Conservation (phyloP, 2,888 invertebrate species). For the Drosophila koepferae region DNA sequence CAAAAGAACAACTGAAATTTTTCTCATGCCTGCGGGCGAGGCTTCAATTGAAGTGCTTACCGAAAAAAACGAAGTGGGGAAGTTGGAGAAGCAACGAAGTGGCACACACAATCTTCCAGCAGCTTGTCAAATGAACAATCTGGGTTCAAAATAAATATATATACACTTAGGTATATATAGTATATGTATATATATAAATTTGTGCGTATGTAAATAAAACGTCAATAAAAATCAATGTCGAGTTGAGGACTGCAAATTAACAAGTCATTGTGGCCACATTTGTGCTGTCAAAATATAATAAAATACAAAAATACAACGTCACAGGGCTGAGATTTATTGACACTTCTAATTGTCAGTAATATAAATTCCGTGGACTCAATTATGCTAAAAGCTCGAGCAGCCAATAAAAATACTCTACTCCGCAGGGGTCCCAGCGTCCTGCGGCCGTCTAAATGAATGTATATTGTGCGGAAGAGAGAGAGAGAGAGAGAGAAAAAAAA, state of each 20-base stretch:
- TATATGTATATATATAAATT: not conserved
- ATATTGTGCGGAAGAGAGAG: not conserved
- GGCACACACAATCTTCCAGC: not conserved
- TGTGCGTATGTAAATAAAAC: not conserved
- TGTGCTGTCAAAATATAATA: constrained; percentile 28
- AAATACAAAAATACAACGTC: constrained; percentile 21
- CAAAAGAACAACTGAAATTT: constrained; percentile 32
- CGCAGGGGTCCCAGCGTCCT: constrained; percentile 35
- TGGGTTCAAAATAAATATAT: not conserved
- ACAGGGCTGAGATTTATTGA: constrained; percentile 59
- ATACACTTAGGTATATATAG: not conserved
- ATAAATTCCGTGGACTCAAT: constrained; percentile 64
- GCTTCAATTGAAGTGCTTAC: constrained; percentile 4
- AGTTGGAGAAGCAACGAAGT: not conserved
- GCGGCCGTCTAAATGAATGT: constrained; percentile 66
- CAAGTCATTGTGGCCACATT: constrained; percentile 65
- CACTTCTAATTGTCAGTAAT: constrained; percentile 74
- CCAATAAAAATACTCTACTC: constrained; percentile 57
- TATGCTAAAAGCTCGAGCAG: constrained; percentile 65
- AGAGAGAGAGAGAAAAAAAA: not conserved
- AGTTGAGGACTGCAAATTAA: constrained; percentile 50
- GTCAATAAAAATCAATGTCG: constrained; percentile 58
- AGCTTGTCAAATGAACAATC: constrained; percentile 19
- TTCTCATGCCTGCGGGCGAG: constrained; percentile 36
- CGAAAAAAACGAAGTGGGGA: too few species aligned